phyloP scores from a whole-genome alignment of 2,888 invertebrate species.

The Anthoptus insignis region DNA sequence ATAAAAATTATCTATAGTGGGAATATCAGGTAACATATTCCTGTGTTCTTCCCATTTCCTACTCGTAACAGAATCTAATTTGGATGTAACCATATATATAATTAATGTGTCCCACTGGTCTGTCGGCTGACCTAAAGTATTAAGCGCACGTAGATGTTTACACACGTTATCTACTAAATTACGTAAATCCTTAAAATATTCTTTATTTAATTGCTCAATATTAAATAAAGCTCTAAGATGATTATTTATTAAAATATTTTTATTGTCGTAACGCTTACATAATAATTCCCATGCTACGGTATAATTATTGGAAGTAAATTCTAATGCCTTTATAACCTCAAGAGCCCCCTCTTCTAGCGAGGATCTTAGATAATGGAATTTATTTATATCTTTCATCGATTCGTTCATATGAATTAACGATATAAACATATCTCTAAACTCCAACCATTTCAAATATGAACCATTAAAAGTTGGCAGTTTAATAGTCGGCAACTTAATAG shows the following conservation, averaged over 20 bases:
- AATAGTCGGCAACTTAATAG: neutral
- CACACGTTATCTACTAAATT: slow-evolving; percentile 40
- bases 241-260: neutral
- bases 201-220: too few relatives aligned
- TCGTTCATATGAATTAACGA: neutral
- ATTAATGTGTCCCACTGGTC: slow-evolving; percentile 1
- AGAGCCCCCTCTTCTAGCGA: neutral
- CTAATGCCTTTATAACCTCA: neutral
- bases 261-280: neutral
- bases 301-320: neutral
- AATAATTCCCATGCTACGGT: neutral
- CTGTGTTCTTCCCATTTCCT: too few relatives aligned
- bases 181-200: too few relatives aligned
- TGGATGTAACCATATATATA: neutral
- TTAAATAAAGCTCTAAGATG: neutral
- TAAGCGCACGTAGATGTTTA: slow-evolving; percentile 43
- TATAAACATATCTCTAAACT: neutral
- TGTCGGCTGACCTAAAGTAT: slow-evolving; percentile 46
- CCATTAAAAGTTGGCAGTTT: neutral
- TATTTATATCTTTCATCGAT: neutral
- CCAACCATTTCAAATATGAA: neutral
- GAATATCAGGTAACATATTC: neutral
- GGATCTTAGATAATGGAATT: neutral
- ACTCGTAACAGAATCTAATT: too few relatives aligned
- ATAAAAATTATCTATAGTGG: slow-evolving; percentile 6